These are phyloP conservation scores for Acrossocheilus fasciatus DNA, from an alignment of 2,797 vertebrate genomes.

Conservation along the genomic window DNA sequence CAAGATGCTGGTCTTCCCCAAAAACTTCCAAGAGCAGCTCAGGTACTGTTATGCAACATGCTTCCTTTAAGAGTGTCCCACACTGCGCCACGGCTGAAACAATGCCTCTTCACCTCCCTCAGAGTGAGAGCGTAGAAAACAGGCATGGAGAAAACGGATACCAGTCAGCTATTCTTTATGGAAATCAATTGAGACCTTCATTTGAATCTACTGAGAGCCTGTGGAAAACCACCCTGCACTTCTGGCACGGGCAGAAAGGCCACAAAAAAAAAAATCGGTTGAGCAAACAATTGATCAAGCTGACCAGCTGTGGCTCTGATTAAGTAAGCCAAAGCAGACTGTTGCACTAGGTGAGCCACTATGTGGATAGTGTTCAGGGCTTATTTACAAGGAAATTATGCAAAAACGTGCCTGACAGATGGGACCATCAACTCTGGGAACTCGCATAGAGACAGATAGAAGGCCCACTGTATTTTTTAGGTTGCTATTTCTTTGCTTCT, in stretches of 20 bases:
- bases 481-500: background rate
- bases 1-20: background rate
- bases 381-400: conserved; percentile 64
- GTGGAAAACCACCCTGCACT: background rate
- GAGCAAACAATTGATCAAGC: conserved; percentile 29
- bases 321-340: conserved; percentile 7
- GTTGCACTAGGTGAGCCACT: conserved; percentile 8
- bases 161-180: conserved; percentile 20
- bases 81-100: background rate
- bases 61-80: background rate
- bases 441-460: background rate
- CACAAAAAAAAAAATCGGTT: background rate
- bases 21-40: background rate
- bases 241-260: background rate
- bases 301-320: conserved; percentile 44
- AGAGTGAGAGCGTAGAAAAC: background rate
- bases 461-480: conserved; percentile 25
- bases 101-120: background rate
- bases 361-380: conserved; percentile 35
- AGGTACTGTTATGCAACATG: conserved; percentile 3
- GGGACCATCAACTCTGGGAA: conserved; percentile 65
- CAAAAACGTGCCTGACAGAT: conserved; percentile 71
- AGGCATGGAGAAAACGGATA: background rate
- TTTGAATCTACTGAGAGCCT: conserved; percentile 1
- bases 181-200: conserved; percentile 24